These are phyloP conservation scores for Lineus longissimus DNA, from an alignment of 1,140 invertebrate species.

Conservation along the genomic window DNA sequence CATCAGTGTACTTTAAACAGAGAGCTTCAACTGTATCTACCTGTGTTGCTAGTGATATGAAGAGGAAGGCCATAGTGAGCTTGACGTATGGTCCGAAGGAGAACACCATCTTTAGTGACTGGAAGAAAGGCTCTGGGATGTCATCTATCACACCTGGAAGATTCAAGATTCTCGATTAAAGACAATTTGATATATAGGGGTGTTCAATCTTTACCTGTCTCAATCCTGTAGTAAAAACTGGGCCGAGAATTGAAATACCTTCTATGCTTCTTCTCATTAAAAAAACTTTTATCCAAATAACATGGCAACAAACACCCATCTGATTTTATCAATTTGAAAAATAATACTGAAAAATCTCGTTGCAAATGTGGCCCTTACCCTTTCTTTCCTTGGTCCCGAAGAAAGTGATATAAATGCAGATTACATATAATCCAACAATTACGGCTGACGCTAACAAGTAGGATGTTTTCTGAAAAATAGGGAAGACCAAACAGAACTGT, in stretches of 20 bases:
- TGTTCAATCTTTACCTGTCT: background rate
- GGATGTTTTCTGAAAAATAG: conserved; percentile 28
- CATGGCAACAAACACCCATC: too few relatives aligned
- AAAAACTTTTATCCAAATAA: too few relatives aligned
- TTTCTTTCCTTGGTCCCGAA: conserved; percentile 41
- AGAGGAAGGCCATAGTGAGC: conserved; percentile 40
- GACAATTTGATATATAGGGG: too few relatives aligned
- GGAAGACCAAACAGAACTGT: background rate
- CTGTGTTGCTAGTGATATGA: conserved; percentile 38
- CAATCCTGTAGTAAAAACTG: conserved; percentile 14
- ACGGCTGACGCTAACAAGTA: conserved; percentile 35
- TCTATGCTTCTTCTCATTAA: too few relatives aligned
- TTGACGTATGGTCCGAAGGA: conserved; percentile 38
- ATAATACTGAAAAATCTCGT: too few relatives aligned
- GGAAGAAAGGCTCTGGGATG: conserved; percentile 27
- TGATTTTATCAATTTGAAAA: too few relatives aligned
- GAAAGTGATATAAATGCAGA: conserved; percentile 36
- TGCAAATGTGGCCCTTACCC: too few relatives aligned
- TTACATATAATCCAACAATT: conserved; percentile 34
- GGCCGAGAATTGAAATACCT: too few relatives aligned
- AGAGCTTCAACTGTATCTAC: too few relatives aligned
- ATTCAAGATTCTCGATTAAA: background rate
- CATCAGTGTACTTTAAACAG: too few relatives aligned
- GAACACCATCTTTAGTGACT: conserved; percentile 34
- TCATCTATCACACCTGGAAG: conserved; percentile 16